These are phyloP conservation scores for Gryon sp. DNA, from an alignment of 1,140 invertebrate species.

Conservation along the genomic window DNA sequence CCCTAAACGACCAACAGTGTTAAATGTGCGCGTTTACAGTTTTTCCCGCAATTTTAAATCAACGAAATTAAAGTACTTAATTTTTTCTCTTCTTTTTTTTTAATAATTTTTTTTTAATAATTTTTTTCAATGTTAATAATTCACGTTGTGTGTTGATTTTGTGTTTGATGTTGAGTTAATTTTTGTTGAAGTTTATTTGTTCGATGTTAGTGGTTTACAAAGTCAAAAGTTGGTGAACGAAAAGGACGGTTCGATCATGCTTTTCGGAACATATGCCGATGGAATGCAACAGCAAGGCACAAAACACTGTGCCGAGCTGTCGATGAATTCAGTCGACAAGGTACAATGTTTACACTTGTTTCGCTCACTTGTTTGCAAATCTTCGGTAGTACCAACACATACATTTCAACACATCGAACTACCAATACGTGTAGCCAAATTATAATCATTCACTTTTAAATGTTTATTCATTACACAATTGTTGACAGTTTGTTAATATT, in stretches of 20 bases:
- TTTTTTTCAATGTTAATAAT: too few species aligned
- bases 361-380: constrained; percentile 45
- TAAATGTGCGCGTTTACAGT: too few species aligned
- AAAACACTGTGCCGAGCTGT: constrained; percentile 48
- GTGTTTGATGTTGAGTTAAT: too few species aligned
- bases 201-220: constrained; percentile 4
- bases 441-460: too few species aligned
- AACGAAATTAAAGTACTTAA: too few species aligned
- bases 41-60: too few species aligned
- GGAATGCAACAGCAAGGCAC: constrained; percentile 37
- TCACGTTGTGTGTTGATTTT: constrained; percentile 3
- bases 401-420: constrained; percentile 27
- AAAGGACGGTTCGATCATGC: constrained; percentile 28
- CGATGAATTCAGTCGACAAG: constrained; percentile 60
- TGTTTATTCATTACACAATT: too few species aligned
- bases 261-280: constrained; percentile 37
- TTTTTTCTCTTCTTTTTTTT: too few species aligned
- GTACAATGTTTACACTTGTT: constrained; percentile 56
- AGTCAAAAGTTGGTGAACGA: constrained; percentile 15
- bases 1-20: constrained; percentile 7
- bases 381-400: constrained; percentile 19
- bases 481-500: too few species aligned
- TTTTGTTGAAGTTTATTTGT: too few species aligned
- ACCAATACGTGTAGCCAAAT: constrained; percentile 2
- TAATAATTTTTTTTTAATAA: too few species aligned